A percentile compares a stretch with the other conserved stretches of the same genome.
These are phyloP conservation scores for Stegana nigrithorax DNA, from an alignment of 2,888 invertebrate species.

Conservation along the genomic window DNA sequence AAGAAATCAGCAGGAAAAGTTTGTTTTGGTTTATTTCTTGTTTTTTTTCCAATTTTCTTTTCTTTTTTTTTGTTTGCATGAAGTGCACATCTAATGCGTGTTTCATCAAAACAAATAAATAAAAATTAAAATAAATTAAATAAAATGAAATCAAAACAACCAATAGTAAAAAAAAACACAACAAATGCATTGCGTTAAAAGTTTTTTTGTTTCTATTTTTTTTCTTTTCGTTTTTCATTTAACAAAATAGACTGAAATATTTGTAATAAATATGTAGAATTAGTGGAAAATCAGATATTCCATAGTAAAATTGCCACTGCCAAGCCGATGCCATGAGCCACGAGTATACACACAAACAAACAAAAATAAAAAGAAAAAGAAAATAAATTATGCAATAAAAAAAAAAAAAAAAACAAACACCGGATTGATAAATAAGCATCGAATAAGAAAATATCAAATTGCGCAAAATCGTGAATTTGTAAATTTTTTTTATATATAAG, in stretches of 20 bases:
- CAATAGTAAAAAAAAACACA: no score
- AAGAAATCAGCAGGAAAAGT: conserved; percentile 14
- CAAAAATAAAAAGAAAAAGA: conserved; percentile 23
- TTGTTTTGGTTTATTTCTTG: conserved; percentile 25
- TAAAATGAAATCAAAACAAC: no score
- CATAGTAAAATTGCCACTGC: conserved; percentile 42
- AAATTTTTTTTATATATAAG: conserved; percentile 52
- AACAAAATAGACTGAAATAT: conserved; percentile 63
- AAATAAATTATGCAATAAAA: conserved; percentile 22
- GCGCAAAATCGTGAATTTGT: conserved; percentile 57
- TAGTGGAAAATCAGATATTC: conserved; percentile 25
- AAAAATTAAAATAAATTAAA: no score
- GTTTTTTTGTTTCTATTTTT: conserved; percentile 7
- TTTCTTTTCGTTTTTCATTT: conserved; percentile 36
- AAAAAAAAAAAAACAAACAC: conserved; percentile 31
- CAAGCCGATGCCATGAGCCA: conserved; percentile 38
- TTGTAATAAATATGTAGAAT: conserved; percentile 29
- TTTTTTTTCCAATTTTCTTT: conserved; percentile 11
- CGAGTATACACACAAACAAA: conserved; percentile 26
- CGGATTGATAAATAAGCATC: conserved; percentile 21
- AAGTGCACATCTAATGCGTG: conserved; percentile 26
- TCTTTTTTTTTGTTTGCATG: conserved; percentile 9
- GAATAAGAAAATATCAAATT: conserved; percentile 25
- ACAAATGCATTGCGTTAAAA: background rate
- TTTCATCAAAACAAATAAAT: no score